These are phyloP conservation scores for Columba guinea DNA, from an alignment of 2,797 vertebrate genomes.

Conservation along the genomic window DNA sequence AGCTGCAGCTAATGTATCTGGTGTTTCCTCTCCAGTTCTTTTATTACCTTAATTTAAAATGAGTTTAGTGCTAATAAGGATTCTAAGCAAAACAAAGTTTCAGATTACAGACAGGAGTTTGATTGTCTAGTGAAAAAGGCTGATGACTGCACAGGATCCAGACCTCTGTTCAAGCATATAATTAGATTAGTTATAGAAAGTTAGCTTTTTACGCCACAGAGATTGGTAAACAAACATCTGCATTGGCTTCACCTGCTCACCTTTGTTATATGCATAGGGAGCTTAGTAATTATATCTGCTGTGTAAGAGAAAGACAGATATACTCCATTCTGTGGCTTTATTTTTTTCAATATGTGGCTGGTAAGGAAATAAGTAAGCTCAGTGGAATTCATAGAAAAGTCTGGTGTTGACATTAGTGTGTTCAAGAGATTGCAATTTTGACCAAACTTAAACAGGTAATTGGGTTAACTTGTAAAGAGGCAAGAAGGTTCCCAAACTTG, in stretches of 20 bases:
- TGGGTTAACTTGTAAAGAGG: constrained; percentile 58
- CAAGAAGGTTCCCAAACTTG: constrained; percentile 64
- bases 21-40: constrained; percentile 26
- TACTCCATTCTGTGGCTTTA: background rate
- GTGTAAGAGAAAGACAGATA: background rate
- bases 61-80: constrained; percentile 42
- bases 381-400: background rate
- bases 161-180: constrained; percentile 28
- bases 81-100: constrained; percentile 47
- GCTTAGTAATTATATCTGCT: constrained; percentile 28
- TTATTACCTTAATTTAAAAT: constrained; percentile 60
- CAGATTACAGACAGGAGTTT: constrained; percentile 14
- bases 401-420: background rate
- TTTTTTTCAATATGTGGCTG: background rate
- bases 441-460: constrained; percentile 41
- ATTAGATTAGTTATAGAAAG: constrained; percentile 36
- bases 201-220: constrained; percentile 28
- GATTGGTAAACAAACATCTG: constrained; percentile 53
- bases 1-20: background rate
- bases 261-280: constrained; percentile 24
- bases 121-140: background rate
- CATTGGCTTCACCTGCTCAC: constrained; percentile 44
- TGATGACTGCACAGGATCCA: constrained; percentile 27
- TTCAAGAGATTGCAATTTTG: constrained; percentile 43
- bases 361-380: background rate